A percentile compares a stretch with the other conserved stretches of the same genome.
These are phyloP conservation scores for Baryphthengus martii DNA, from an alignment of 2,113 vertebrate species.

Conservation along the genomic window DNA sequence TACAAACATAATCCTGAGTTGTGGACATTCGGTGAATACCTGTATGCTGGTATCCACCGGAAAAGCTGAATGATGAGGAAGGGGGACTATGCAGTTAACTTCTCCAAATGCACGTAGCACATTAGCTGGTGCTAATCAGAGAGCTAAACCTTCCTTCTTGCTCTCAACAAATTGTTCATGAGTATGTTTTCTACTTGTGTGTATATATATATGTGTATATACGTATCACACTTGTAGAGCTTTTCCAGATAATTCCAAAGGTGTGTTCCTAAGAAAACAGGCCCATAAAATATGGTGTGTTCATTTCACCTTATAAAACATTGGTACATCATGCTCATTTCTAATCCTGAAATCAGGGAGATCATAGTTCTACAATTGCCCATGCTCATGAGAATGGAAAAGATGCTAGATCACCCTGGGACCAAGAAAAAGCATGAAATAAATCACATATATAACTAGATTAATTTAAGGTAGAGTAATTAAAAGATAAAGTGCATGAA, in stretches of 20 bases:
- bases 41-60: background rate
- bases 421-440: slow-evolving; percentile 29
- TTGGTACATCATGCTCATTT: background rate
- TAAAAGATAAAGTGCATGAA: slow-evolving; percentile 52
- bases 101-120: background rate
- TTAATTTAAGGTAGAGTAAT: slow-evolving; percentile 56
- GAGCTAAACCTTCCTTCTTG: background rate
- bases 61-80: background rate
- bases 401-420: background rate
- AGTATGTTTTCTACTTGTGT: background rate
- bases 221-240: background rate
- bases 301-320: background rate
- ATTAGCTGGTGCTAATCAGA: background rate
- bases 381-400: background rate
- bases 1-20: background rate
- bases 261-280: background rate
- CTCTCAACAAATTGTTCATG: background rate
- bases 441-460: slow-evolving; percentile 41
- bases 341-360: background rate
- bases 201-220: no score
- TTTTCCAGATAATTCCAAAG: background rate
- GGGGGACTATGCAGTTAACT: background rate
- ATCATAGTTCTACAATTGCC: background rate
- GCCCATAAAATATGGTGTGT: background rate
- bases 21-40: background rate